Conservation (phyloP, 2,113 vertebrate species). For the Notothenia rossii region DNA sequence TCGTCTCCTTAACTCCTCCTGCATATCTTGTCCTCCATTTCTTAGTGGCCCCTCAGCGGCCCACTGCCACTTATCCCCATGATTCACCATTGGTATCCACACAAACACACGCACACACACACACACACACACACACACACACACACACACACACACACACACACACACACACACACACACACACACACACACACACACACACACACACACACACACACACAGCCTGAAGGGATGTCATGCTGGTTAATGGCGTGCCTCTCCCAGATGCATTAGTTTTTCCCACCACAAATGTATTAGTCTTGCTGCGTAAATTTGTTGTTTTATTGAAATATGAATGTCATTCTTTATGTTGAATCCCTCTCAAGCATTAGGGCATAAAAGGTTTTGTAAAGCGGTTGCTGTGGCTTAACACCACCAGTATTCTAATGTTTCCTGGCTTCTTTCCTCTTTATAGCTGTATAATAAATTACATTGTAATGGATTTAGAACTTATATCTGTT, state of each 20-base stretch:
- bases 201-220: neutral
- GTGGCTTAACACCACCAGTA: neutral
- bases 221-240: slow-evolving; percentile 34
- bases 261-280: neutral
- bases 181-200: slow-evolving; percentile 13
- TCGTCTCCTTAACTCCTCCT: slow-evolving; percentile 40
- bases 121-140: slow-evolving; percentile 8
- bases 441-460: neutral
- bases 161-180: neutral
- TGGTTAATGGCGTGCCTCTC: slow-evolving; percentile 31
- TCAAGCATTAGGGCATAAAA: neutral
- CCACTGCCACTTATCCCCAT: slow-evolving; percentile 42
- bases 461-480: neutral
- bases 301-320: slow-evolving; percentile 15
- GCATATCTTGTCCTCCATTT: slow-evolving; percentile 37
- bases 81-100: slow-evolving; percentile 45
- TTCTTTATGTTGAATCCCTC: slow-evolving; percentile 6
- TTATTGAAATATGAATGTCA: slow-evolving; percentile 16
- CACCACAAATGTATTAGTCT: slow-evolving; percentile 2
- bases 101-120: slow-evolving; percentile 1
- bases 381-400: neutral
- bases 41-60: slow-evolving; percentile 36
- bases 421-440: neutral
- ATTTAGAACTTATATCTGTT: neutral
- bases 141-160: too few relatives aligned